phyloP scores from a whole-genome alignment of 2,113 vertebrate species.

The Clarias batrachus region DNA sequence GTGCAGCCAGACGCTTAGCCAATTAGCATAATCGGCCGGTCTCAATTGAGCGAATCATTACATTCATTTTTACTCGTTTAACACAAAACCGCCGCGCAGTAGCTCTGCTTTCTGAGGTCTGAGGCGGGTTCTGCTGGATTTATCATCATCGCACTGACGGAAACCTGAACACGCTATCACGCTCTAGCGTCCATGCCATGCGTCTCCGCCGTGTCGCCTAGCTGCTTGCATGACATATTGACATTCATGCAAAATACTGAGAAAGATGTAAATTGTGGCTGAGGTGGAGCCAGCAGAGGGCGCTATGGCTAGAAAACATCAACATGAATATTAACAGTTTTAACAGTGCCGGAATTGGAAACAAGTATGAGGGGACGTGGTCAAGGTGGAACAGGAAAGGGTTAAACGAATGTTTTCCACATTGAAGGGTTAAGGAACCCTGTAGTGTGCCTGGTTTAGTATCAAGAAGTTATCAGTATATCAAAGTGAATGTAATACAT shows the following conservation, averaged over 20 bases:
- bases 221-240: neutral
- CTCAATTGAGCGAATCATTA: conserved; percentile 24
- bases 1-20: conserved; percentile 15
- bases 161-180: neutral
- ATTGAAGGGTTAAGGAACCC: neutral
- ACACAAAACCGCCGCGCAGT: neutral
- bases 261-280: neutral
- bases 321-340: neutral
- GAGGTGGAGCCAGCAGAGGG: neutral
- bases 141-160: neutral
- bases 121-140: neutral
- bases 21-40: conserved; percentile 6
- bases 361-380: no score
- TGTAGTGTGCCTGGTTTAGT: neutral
- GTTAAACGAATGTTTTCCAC: neutral
- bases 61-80: neutral
- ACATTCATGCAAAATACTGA: neutral
- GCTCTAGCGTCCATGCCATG: no score
- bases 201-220: neutral
- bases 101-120: neutral
- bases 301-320: neutral
- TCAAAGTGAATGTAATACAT: neutral
- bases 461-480: neutral
- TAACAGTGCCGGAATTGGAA: neutral
- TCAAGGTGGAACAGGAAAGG: no score